Conservation (phyloP, 2,888 invertebrate genomes). For the Thymelicus acteon region DNA sequence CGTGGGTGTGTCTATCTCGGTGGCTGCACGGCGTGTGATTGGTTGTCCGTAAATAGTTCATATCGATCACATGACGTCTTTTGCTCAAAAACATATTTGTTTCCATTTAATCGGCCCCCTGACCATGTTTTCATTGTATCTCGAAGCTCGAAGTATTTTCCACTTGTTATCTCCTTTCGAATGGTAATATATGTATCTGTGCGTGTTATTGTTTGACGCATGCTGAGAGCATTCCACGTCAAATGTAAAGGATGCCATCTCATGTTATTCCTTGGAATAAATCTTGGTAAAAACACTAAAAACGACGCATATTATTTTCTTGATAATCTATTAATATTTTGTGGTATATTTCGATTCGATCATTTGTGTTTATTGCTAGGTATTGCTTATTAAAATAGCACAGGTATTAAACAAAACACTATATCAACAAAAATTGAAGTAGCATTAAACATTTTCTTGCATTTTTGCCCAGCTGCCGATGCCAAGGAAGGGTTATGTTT, state of each 20-base stretch:
- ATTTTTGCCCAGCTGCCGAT: too few species aligned
- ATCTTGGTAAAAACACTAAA: not conserved
- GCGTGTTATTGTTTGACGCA: constrained; percentile 52
- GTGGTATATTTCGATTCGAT: too few species aligned
- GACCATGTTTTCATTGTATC: constrained; percentile 75
- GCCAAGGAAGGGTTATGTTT: too few species aligned
- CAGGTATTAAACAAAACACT: too few species aligned
- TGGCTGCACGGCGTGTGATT: constrained; percentile 58
- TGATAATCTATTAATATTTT: too few species aligned
- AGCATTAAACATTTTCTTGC: too few species aligned
- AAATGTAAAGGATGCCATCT: constrained; percentile 20
- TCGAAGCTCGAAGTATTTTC: constrained; percentile 65
- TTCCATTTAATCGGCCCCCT: constrained; percentile 64
- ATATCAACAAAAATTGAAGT: too few species aligned
- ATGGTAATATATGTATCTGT: constrained; percentile 60
- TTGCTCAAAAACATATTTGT: constrained; percentile 78
- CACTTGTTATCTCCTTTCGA: constrained; percentile 79
- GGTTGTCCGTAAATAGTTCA: constrained; percentile 47
- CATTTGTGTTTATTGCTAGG: too few species aligned
- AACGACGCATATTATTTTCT: not conserved
- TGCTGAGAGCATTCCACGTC: constrained; percentile 5
- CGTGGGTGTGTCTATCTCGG: constrained; percentile 81
- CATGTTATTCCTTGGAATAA: too few species aligned
- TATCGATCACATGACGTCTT: constrained; percentile 66
- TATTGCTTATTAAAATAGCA: too few species aligned